Percentiles rank a stretch among this genome's conserved stretches.
Evolutionary conservation across 64 coral and sea anemone species (phyloP).

Genomic region (Montipora sp.): DNA sequence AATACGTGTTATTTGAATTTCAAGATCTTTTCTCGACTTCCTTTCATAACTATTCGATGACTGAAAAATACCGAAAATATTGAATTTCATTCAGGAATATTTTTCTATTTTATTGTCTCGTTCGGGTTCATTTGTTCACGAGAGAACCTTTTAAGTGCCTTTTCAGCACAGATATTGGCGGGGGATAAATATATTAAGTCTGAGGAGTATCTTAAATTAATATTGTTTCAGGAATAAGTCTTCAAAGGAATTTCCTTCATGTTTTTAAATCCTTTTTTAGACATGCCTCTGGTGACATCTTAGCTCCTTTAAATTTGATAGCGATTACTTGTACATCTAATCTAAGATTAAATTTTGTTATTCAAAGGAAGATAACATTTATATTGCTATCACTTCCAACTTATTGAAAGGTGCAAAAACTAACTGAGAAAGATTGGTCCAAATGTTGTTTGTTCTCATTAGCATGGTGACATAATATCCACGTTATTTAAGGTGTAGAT

Average conservation of each 20-base stretch:
- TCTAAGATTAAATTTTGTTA: too few relatives aligned
- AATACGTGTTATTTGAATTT: background rate
- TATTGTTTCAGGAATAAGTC: slow-evolving; percentile 27
- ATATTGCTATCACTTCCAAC: background rate
- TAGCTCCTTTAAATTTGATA: background rate
- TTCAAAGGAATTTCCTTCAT: background rate
- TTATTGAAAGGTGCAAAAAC: background rate
- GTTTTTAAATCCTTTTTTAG: background rate
- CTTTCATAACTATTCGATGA: background rate
- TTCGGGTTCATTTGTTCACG: background rate
- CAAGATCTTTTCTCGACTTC: background rate
- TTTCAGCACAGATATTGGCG: background rate
- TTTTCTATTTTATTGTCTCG: background rate
- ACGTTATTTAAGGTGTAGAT: too few relatives aligned
- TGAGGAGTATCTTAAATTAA: slow-evolving; percentile 1
- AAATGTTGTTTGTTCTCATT: too few relatives aligned
- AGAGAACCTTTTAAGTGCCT: background rate
- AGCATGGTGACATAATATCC: too few relatives aligned
- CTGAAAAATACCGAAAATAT: background rate
- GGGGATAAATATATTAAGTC: background rate
- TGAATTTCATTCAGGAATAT: background rate
- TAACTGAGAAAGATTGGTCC: too few relatives aligned
- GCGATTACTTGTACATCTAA: background rate
- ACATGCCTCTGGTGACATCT: background rate
- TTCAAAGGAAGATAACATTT: too few relatives aligned